Evolutionary conservation across 2,888 invertebrate species (phyloP).

Genomic region (Drosophila melanosoma): DNA sequence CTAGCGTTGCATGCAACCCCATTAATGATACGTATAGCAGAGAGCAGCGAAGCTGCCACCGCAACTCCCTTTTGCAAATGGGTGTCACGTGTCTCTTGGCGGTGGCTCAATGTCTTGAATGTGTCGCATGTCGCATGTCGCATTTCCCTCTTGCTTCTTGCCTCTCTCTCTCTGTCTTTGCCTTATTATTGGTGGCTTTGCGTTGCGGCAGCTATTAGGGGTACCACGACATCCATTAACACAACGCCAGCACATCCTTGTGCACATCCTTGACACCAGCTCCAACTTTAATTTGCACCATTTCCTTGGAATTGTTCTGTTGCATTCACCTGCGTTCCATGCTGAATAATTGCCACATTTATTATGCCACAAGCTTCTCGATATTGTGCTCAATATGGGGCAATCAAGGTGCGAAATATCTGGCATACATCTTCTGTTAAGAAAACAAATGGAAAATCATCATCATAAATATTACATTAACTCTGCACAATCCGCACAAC

Average conservation of each 20-base stretch:
- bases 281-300: slow-evolving; percentile 4
- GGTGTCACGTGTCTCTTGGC: slow-evolving; percentile 62
- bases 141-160: background rate
- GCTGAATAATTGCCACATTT: slow-evolving; percentile 37
- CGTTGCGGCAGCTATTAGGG: slow-evolving; percentile 38
- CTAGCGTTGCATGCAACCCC: slow-evolving; percentile 32
- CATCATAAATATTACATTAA: slow-evolving; percentile 6
- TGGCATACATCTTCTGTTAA: background rate
- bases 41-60: background rate
- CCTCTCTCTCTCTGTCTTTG: slow-evolving; percentile 1
- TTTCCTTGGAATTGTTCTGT: slow-evolving; percentile 10
- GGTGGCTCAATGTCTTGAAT: slow-evolving; percentile 34
- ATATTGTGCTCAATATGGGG: slow-evolving; percentile 41
- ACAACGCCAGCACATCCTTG: slow-evolving; percentile 7
- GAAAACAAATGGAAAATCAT: background rate
- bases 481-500: background rate
- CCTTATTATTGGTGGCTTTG: slow-evolving; percentile 59
- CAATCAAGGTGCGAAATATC: slow-evolving; percentile 26
- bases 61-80: slow-evolving; percentile 58
- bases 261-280: slow-evolving; percentile 26
- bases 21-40: slow-evolving; percentile 52
- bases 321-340: slow-evolving; percentile 8
- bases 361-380: slow-evolving; percentile 23
- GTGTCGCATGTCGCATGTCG: slow-evolving; percentile 1
- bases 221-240: slow-evolving; percentile 27